Evolutionary conservation across 2,888 invertebrate genomes (phyloP), one percentile per base, ranked within the genome.

Genomic region (Rutpela maculata): DNA sequence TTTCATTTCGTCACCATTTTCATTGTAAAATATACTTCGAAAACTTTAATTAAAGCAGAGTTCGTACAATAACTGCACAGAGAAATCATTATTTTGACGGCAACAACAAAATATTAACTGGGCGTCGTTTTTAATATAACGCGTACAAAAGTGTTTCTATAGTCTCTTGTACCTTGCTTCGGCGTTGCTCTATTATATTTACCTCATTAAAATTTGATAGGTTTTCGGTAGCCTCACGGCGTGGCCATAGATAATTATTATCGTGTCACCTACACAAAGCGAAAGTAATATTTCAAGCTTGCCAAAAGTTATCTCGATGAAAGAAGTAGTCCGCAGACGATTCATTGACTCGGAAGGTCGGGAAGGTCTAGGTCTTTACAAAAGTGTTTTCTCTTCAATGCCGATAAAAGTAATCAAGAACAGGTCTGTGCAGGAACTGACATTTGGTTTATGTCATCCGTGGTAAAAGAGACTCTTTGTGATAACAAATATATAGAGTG

Each of bases 361-460:
- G 65, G 65, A 65, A 65, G 65, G 65, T 65, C 65, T 65, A 65
- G 65, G 65, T 65, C 65, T 65, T 35, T 35, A 35, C 6, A 43
- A 35, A 17, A 10, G 10, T 22, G 7, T 59, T 59, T 18, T 22
- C 19, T 59, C 22, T 9, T 59, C 50, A n/a, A n/a, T 50, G 50
- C n/a, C 50, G n/a, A 50, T 50, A n/a, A 50, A 50, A 50, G 50
- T 15, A n/a, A 50, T n/a, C n/a, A 4, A 50, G n/a, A n/a, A 15
- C 43, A 15, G 15, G 7, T 26, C 26, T 22, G 26, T 60, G 19
- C 9, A 43, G 43, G 43, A 43, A 43, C 12, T 11, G 15, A 43
- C 12, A 12, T 43, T 43, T 43, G 7, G 43, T 43, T 43, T 43
- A 38, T 10, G 4, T 12, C 43, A 12, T 12, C 43, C 12, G 12